Base-by-base conservation (phyloP, 2,113 vertebrate genomes). In the Typhlomys cinereus region DNA sequence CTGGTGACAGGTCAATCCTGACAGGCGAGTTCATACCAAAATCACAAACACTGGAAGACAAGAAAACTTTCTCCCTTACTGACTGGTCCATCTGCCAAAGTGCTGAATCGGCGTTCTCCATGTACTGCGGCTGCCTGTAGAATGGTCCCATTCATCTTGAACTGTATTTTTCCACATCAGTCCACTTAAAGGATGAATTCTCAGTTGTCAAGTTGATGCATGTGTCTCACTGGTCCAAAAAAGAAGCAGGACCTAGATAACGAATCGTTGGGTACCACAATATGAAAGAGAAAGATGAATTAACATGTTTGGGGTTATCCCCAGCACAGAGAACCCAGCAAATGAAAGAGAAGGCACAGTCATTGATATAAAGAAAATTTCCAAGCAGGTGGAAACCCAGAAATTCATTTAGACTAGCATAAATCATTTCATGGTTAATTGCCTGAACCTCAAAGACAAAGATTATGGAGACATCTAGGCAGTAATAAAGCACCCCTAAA, bases 331-430 rank as follows among this genome's bases (percentile, higher is more conserved):
- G 70, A 80, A 70, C 27, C 39, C 66, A 67, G 52, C 23, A 94
- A 89, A 61, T 74, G n/a, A 70, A 94, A 86, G 69, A 85, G 52
- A 91, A 79, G 12, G 76, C 46, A 4, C 48, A 62, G 46, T 89
- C 57, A 52, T 11, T 46, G 54, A 83, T 71, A 9, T 59, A 82
- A 82, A 29, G 57, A 87, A 61, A 41, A 0, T 48, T 83, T 81
- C 57, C 62, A 20, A 29, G 83, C n/a, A 83, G 27, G 34, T 79
- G 25, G 25, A 86, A 88, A 91, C 25, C n/a, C 54, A 91, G 71
- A 66, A 87, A 91, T 34, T 81, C 25, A 88, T 70, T 88, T 78
- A 66, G 54, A 81, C 90, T 81, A 61, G 50, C n/a, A 52, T 59
- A 67, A 83, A 14, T 31, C 85, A 73, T 57, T 82, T 92, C 46